A percentile compares a stretch with the other conserved stretches of the same genome.
phyloP scores from a whole-genome alignment of 1,140 invertebrate species.

The Heliconius eleuchia region DNA sequence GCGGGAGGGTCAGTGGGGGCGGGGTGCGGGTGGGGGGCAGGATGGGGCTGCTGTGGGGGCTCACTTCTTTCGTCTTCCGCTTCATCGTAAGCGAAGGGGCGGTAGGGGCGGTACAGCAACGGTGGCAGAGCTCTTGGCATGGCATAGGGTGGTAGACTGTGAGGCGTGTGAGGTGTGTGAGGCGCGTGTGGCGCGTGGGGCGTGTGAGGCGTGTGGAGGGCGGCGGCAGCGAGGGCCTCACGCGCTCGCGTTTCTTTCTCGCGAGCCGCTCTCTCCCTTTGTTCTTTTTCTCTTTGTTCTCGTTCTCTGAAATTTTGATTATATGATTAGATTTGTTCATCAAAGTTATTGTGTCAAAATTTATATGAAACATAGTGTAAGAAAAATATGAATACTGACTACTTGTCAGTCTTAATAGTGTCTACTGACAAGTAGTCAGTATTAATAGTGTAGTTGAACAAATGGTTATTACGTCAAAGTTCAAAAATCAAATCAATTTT shows the following conservation, averaged over 20 bases:
- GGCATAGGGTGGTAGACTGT: slow-evolving; percentile 56
- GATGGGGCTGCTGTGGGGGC: slow-evolving; percentile 17
- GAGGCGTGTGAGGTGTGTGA: slow-evolving; percentile 55
- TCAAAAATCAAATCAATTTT: no score
- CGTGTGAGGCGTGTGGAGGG: slow-evolving; percentile 48
- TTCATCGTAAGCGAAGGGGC: slow-evolving; percentile 44
- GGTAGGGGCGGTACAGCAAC: slow-evolving; percentile 58
- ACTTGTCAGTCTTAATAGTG: no score
- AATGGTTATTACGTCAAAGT: no score
- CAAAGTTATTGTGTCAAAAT: no score
- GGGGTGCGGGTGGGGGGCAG: slow-evolving; percentile 22
- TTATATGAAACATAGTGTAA: no score
- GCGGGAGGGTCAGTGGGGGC: slow-evolving; percentile 32
- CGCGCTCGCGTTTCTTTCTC: slow-evolving; percentile 65
- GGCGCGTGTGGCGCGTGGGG: slow-evolving; percentile 54
- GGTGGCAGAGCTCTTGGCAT: slow-evolving; percentile 58
- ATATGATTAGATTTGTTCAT: not conserved
- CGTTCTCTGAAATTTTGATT: slow-evolving; percentile 57
- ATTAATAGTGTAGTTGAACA: no score
- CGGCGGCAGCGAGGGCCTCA: slow-evolving; percentile 49
- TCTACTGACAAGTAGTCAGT: no score
- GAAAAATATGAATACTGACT: no score
- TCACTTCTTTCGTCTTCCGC: slow-evolving; percentile 40
- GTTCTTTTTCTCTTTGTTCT: slow-evolving; percentile 66
- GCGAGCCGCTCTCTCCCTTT: slow-evolving; percentile 61